These are phyloP conservation scores for Lochmaea capreae DNA, from an alignment of 2,888 invertebrate genomes.

Conservation along the genomic window DNA sequence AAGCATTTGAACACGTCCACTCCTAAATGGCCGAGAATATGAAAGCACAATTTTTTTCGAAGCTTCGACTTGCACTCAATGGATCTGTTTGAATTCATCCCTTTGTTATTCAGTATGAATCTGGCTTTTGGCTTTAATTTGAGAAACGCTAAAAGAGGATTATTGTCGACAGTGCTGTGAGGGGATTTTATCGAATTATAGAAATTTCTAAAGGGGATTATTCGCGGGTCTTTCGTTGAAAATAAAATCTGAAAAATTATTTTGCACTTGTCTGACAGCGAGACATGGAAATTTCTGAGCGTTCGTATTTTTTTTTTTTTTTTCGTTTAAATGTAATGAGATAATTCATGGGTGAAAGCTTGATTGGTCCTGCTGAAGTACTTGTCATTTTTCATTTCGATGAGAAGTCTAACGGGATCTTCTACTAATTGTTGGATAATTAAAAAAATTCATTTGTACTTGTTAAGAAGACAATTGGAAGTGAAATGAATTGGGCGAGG, in stretches of 20 bases:
- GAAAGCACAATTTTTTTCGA: constrained; percentile 33
- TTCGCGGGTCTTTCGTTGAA: constrained; percentile 29
- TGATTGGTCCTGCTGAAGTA: constrained; percentile 15
- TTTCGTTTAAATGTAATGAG: constrained; percentile 14
- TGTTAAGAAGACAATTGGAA: background rate
- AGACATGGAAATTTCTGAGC: constrained; percentile 23
- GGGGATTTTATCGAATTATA: constrained; percentile 36
- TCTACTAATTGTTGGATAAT: background rate
- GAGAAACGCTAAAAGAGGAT: constrained; percentile 35
- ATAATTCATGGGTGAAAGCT: constrained; percentile 26
- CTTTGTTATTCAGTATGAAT: constrained; percentile 35
- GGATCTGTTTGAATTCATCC: constrained; percentile 32
- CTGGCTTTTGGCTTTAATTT: constrained; percentile 37
- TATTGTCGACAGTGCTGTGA: constrained; percentile 34
- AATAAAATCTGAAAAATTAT: constrained; percentile 37
- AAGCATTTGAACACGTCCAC: constrained; percentile 1
- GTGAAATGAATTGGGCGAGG: background rate
- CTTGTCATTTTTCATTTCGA: constrained; percentile 3
- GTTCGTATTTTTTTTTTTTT: constrained; percentile 11
- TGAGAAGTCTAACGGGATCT: background rate
- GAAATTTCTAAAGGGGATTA: constrained; percentile 36
- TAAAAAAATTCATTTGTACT: background rate
- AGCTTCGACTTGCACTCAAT: constrained; percentile 21
- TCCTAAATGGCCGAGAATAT: constrained; percentile 18
- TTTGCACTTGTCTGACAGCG: constrained; percentile 35